phyloP scores from a whole-genome alignment of 2,888 invertebrate species.

The Cryptocephalus moraei region DNA sequence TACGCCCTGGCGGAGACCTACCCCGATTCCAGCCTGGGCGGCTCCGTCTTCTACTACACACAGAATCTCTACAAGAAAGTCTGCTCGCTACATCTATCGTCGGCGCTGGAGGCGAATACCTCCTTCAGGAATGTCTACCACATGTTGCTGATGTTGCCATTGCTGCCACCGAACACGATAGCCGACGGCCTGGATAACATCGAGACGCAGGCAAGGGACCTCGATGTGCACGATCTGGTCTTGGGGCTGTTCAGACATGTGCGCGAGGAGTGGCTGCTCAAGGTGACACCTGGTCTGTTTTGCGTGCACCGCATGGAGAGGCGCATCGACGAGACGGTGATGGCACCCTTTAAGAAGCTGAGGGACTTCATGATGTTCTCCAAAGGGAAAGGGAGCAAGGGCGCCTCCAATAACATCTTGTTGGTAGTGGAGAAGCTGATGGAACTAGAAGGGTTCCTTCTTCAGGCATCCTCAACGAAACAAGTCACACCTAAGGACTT shows the following conservation, averaged over 20 bases:
- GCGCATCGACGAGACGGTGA: conserved; percentile 33
- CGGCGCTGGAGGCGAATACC: conserved; percentile 30
- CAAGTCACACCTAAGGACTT: not conserved
- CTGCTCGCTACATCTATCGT: conserved; percentile 27
- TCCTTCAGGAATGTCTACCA: conserved; percentile 33
- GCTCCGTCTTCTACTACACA: conserved; percentile 33
- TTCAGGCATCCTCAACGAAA: not conserved
- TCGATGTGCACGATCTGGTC: conserved; percentile 20
- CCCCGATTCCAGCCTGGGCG: conserved; percentile 30
- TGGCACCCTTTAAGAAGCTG: conserved; percentile 34
- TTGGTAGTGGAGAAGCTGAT: conserved; percentile 31
- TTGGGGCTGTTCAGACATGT: conserved; percentile 28
- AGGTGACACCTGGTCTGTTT: conserved; percentile 32
- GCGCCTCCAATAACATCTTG: conserved; percentile 17
- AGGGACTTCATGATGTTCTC: conserved; percentile 29
- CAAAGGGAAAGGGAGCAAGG: conserved; percentile 25
- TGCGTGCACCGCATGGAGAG: conserved; percentile 33
- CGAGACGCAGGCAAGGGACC: conserved; percentile 27
- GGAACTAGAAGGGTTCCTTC: conserved; percentile 28
- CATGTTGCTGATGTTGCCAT: conserved; percentile 34
- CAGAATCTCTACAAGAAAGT: conserved; percentile 35
- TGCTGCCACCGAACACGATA: conserved; percentile 34
- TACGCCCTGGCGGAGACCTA: conserved; percentile 33
- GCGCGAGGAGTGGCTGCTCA: conserved; percentile 27
- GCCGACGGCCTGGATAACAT: conserved; percentile 31